Base-by-base conservation (phyloP, 2,113 vertebrate species). In the Stomatorhinus ivindoensis region DNA sequence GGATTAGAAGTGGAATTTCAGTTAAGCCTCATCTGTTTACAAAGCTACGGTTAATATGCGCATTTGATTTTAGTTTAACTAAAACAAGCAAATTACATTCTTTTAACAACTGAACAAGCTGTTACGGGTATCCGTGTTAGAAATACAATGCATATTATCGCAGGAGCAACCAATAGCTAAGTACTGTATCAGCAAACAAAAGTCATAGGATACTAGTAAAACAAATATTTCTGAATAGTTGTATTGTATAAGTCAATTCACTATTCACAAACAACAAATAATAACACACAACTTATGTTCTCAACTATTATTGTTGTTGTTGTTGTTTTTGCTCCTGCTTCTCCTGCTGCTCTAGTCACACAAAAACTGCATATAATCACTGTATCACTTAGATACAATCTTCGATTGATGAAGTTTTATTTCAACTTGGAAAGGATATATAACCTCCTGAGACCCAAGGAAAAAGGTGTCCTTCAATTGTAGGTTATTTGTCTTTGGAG, bases 61-160 rank as follows among this genome's bases (percentile, higher is more conserved):
- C 82, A 86, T 86, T 73, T 86, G 47, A 58, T 55, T 24, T 85
- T 42, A 42, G 73, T 80, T 42, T 80, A 76, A 76, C 69, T 69
- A 69, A 69, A 42, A 42, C 73, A 80, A 80, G 13, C 35, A 42
- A 80, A 80, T 80, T 4, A 42, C 73, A 7, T 80, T 17, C 13
- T 42, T 42, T 39, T 80, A 80, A 15, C 6, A 80, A 10, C 35
- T 42, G 35, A 35, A 17, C 35, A 42, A 80, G 73, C 73, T 42
- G 13, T 80, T 80, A 65, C 2, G 15, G 35, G 35, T 76, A 42
- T 35, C 35, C 42, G 7, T 80, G 73, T 80, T 80, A 42, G 31
- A 80, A 42, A 42, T 31, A 19, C 35, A 39, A 39, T 42, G 73
- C 73, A 80, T 76, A 15, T 39, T 39, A 76, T 39, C 3, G 10